These are phyloP conservation scores for Saturnia pavonia DNA, from an alignment of 2,888 invertebrate species.

Conservation along the genomic window DNA sequence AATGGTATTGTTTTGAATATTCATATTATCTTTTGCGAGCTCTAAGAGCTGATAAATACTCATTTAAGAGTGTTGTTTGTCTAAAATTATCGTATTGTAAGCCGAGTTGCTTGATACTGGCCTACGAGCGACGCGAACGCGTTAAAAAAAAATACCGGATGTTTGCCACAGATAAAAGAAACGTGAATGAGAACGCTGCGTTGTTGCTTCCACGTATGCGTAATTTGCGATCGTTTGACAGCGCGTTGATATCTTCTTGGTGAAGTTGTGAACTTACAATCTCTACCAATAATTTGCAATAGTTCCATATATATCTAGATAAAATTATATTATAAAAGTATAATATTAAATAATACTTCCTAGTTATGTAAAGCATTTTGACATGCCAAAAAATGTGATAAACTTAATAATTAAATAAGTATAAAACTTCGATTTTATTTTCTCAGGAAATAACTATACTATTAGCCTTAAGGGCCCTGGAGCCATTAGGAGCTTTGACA, in stretches of 20 bases:
- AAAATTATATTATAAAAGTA: background rate
- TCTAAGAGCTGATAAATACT: slow-evolving; percentile 55
- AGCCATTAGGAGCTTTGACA: too few species aligned
- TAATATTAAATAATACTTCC: background rate
- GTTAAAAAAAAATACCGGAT: slow-evolving; percentile 69
- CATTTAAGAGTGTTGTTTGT: slow-evolving; percentile 60
- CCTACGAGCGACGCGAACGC: slow-evolving; percentile 49
- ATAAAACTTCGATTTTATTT: background rate
- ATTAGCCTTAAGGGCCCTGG: too few species aligned
- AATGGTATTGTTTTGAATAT: slow-evolving; percentile 59
- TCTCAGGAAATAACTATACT: too few species aligned
- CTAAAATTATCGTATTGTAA: slow-evolving; percentile 56
- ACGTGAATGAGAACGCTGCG: slow-evolving; percentile 56
- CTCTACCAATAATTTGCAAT: background rate
- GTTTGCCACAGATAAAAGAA: slow-evolving; percentile 71
- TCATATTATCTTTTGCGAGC: slow-evolving; percentile 55
- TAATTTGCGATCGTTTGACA: slow-evolving; percentile 24
- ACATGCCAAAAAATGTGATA: background rate
- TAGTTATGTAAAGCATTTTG: background rate
- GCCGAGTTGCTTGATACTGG: slow-evolving; percentile 55
- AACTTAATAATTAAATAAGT: background rate
- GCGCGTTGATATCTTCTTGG: slow-evolving; percentile 20
- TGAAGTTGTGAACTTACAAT: background rate
- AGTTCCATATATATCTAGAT: background rate
- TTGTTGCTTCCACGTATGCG: slow-evolving; percentile 22